phyloP scores from a whole-genome alignment of 2,888 invertebrate species.

The Dioctria rufipes region DNA sequence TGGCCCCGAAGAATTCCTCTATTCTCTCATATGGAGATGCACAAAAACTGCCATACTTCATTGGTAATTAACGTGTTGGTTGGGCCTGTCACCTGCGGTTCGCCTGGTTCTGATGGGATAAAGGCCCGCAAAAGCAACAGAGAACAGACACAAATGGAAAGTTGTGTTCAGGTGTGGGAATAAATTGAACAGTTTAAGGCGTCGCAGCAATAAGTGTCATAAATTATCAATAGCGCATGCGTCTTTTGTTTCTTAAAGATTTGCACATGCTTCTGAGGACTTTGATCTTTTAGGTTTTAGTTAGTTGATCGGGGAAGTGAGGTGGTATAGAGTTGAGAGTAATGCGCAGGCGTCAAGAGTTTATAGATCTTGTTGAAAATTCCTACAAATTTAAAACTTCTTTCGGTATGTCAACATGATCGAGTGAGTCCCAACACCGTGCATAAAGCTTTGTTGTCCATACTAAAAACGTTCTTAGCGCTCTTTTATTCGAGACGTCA shows the following conservation, averaged over 20 bases:
- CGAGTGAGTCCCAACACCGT: too few species aligned
- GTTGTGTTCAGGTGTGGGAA: slow-evolving; percentile 1
- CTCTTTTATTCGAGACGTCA: neutral
- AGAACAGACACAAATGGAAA: neutral
- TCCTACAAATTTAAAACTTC: too few species aligned
- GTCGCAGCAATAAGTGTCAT: neutral
- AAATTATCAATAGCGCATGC: slow-evolving; percentile 1
- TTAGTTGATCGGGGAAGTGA: too few species aligned
- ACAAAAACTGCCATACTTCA: slow-evolving; percentile 12
- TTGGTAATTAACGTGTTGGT: slow-evolving; percentile 7
- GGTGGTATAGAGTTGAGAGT: too few species aligned
- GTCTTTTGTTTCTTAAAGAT: neutral
- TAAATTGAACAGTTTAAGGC: slow-evolving; percentile 10
- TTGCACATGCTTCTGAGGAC: neutral
- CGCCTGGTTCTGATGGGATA: neutral
- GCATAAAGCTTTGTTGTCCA: too few species aligned
- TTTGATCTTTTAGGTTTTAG: neutral
- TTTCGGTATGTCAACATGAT: too few species aligned
- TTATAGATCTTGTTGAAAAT: too few species aligned
- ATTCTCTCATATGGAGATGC: slow-evolving; percentile 3
- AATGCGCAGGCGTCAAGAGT: too few species aligned
- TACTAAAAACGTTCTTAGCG: too few species aligned
- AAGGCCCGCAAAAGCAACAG: neutral
- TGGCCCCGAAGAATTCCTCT: slow-evolving; percentile 1
- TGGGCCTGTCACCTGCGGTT: slow-evolving; percentile 19